Base-by-base conservation (phyloP, 2,888 invertebrate genomes). In the Acanthococcus lagerstroemiae region DNA sequence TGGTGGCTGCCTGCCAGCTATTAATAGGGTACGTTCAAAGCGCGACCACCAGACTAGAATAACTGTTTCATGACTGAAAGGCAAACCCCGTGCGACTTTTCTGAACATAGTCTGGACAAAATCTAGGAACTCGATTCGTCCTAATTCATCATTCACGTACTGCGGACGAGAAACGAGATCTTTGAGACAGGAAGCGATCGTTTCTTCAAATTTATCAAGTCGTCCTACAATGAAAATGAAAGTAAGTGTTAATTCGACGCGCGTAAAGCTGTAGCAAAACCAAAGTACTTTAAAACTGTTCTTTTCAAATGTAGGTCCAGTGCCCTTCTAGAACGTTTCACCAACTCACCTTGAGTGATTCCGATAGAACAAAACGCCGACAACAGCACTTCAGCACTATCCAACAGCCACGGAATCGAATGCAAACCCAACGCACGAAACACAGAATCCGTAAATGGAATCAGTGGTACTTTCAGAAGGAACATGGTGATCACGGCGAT, bases 31-130 rank as follows among this genome's bases (percentile, higher is more conserved):
- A 25, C 83, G 77, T 73, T 84, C 81, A 71, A 84, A 83, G 67
- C 82, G 77, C 45, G 85, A 76, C 83, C 83, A 84, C 78, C 85
- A 80, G 7, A 84, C 71, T n/a, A 80, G 78, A 66, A 84, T 77
- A 6, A 67, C 66, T 46, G 50, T 69, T 44, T 55, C 55, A 6
- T 7, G 21, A 55, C 46, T 27, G 19, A 55, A 46, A 6, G 65
- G 55, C 19, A 65, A 26, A 45, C 37, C 46, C 25, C 22, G 44
- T 4, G 55, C 44, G 19, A 65, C 21, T 12, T 55, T 55, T 22
- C 22, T 12, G 37, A 65, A 65, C 55, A 55, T 65, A 17, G 21
- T 44, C 15, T 55, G 25, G n/a, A 65, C 12, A 27, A 55, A 55
- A 25, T 55, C 55, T 24, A 55, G n/a, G 25, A 37, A 65, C 19